Evolutionary conservation across 2,113 vertebrate species (phyloP).

Genomic region (Noctilio leporinus): DNA sequence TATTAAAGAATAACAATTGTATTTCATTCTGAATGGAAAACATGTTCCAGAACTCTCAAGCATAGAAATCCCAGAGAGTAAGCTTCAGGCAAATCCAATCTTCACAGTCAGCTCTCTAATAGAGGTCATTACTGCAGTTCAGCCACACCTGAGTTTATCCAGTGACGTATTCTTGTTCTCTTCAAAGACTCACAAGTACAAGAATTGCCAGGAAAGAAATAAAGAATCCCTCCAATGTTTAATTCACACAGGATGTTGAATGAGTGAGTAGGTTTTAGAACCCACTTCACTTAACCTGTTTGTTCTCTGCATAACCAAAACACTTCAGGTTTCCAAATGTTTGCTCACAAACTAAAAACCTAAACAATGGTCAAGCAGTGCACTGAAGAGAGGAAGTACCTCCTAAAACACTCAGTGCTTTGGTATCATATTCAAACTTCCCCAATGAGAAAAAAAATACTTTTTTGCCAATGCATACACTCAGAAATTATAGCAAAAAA

Average conservation of each 20-base stretch:
- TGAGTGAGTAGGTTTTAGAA: neutral
- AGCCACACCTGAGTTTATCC: neutral
- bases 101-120: neutral
- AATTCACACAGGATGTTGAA: constrained; percentile 8
- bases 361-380: neutral
- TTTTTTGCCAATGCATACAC: neutral
- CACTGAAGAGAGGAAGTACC: neutral
- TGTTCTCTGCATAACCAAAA: constrained; percentile 29
- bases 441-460: neutral
- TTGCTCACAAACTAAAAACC: neutral
- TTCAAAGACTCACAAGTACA: constrained; percentile 3
- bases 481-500: neutral
- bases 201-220: constrained; percentile 20
- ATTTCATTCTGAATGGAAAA: constrained; percentile 50
- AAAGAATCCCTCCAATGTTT: constrained; percentile 9
- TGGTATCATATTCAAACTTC: neutral
- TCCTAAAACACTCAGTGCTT: neutral
- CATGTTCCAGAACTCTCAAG: constrained; percentile 40
- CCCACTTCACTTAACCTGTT: neutral
- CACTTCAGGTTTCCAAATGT: neutral
- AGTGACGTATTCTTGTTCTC: neutral
- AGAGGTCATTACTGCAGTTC: neutral
- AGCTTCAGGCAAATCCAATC: constrained; percentile 26
- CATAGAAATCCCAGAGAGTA: constrained; percentile 27
- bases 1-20: constrained; percentile 34